These are phyloP conservation scores for Lutraria rhynchaena DNA, from an alignment of 1,140 invertebrate genomes.

Conservation along the genomic window DNA sequence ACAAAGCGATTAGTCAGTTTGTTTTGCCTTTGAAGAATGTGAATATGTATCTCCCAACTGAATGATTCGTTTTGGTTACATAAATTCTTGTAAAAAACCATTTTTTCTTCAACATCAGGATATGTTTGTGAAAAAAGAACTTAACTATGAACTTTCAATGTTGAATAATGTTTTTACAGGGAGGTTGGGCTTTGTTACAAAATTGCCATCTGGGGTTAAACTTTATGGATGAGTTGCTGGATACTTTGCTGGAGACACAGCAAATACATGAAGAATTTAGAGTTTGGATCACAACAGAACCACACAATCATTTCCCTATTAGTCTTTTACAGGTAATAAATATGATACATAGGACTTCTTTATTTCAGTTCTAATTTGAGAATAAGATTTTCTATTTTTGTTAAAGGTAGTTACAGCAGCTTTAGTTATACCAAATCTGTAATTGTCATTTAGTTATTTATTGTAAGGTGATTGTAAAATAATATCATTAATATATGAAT, in stretches of 20 bases:
- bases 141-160: no score
- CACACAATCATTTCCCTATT: conserved; percentile 78
- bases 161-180: conserved; percentile 62
- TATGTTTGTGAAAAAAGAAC: no score
- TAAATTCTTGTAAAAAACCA: not conserved
- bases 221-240: conserved; percentile 78
- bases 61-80: not conserved
- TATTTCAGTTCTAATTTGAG: no score
- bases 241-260: conserved; percentile 71
- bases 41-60: not conserved
- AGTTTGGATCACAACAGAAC: conserved; percentile 80
- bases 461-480: no score
- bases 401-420: no score
- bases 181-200: conserved; percentile 80
- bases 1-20: not conserved
- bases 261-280: conserved; percentile 74
- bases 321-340: conserved; percentile 79
- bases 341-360: no score
- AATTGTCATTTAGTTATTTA: no score
- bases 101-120: no score
- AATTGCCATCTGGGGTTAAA: conserved; percentile 81
- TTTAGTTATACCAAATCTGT: no score
- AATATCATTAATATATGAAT: no score
- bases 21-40: not conserved
- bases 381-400: no score